These are phyloP conservation scores for Pseudopipra pipra DNA, from an alignment of 2,113 vertebrate genomes.

Conservation along the genomic window DNA sequence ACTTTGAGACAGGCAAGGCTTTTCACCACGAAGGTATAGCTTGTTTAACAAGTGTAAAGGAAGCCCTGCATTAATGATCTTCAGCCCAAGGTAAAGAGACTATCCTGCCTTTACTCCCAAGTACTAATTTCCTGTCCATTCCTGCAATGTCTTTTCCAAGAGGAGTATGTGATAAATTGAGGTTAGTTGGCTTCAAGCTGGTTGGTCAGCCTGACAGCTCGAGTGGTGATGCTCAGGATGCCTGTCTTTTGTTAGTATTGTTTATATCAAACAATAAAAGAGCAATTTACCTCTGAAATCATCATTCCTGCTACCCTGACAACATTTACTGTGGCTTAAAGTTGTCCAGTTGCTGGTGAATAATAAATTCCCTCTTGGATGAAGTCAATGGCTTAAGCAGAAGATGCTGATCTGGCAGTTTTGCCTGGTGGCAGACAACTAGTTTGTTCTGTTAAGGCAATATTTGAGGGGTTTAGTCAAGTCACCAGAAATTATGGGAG, in stretches of 20 bases:
- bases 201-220: background rate
- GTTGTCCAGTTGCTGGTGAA: background rate
- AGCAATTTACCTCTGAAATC: background rate
- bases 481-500: background rate
- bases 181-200: background rate
- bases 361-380: background rate
- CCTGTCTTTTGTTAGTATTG: background rate
- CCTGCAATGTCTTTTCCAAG: background rate
- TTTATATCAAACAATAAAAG: background rate
- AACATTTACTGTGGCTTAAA: background rate
- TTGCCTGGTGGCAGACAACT: background rate
- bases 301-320: background rate
- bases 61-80: background rate
- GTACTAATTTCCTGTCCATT: background rate
- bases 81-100: background rate
- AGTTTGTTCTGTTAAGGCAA: background rate
- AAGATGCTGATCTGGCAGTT: background rate
- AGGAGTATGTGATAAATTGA: background rate
- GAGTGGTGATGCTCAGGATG: background rate
- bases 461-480: background rate
- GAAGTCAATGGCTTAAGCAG: conserved; percentile 8
- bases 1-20: background rate
- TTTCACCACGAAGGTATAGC: background rate
- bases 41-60: background rate
- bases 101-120: background rate